phyloP scores from a whole-genome alignment of 2,113 vertebrate species.

The Sceloporus tristichus region DNA sequence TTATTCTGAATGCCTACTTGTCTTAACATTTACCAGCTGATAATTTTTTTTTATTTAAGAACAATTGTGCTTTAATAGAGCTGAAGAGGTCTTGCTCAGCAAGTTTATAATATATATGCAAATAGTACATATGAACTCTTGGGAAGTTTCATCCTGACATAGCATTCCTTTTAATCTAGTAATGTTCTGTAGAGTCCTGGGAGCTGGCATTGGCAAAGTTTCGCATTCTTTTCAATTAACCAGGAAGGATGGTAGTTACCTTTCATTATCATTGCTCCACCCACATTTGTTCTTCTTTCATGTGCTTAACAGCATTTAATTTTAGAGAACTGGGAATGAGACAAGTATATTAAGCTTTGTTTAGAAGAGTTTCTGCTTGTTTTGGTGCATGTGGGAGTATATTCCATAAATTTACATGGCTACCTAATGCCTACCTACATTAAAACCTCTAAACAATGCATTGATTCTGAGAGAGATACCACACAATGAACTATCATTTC shows the following conservation, averaged over 20 bases:
- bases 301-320: background rate
- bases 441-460: background rate
- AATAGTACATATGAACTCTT: slow-evolving; percentile 65
- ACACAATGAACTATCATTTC: background rate
- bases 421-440: background rate
- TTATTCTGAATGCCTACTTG: slow-evolving; percentile 41
- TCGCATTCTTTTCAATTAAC: slow-evolving; percentile 71
- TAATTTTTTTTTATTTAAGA: slow-evolving; percentile 60
- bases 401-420: background rate
- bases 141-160: slow-evolving; percentile 70
- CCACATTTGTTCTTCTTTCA: background rate
- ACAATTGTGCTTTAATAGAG: slow-evolving; percentile 60
- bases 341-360: slow-evolving; percentile 30
- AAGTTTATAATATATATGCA: slow-evolving; percentile 68
- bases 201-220: slow-evolving; percentile 65
- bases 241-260: slow-evolving; percentile 58
- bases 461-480: slow-evolving; percentile 6
- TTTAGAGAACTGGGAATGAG: background rate
- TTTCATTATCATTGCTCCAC: slow-evolving; percentile 42
- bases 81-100: slow-evolving; percentile 59
- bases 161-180: slow-evolving; percentile 71
- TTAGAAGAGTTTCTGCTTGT: slow-evolving; percentile 36
- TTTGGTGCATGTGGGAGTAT: background rate
- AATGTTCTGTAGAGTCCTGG: slow-evolving; percentile 63
- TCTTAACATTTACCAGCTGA: slow-evolving; percentile 41